Evolutionary conservation across 2,888 invertebrate species (phyloP).

Genomic region (Apamea sordens): DNA sequence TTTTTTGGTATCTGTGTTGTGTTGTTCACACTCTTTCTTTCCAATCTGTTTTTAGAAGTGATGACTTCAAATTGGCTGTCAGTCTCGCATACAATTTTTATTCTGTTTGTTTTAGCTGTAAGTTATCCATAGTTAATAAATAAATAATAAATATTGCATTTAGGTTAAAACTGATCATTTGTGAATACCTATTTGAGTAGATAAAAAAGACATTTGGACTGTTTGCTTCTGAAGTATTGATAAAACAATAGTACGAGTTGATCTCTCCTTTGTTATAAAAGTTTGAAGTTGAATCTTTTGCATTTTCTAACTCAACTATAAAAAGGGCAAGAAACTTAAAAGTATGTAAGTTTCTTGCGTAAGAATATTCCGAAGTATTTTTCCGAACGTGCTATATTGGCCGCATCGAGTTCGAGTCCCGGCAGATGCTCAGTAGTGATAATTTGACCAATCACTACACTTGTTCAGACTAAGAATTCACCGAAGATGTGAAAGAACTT

Average conservation of each 20-base stretch:
- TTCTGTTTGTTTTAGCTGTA: too few species aligned
- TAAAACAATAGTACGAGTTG: neutral
- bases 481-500: slow-evolving; percentile 32
- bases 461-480: slow-evolving; percentile 27
- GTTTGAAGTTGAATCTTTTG: neutral
- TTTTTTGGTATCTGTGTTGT: too few species aligned
- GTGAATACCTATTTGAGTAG: neutral
- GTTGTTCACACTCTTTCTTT: too few species aligned
- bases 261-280: neutral
- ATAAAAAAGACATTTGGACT: neutral
- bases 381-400: slow-evolving; percentile 74
- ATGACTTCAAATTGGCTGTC: too few species aligned
- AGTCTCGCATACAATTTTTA: too few species aligned
- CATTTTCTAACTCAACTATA: neutral
- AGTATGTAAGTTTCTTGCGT: neutral
- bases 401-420: slow-evolving; percentile 51
- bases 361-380: slow-evolving; percentile 37
- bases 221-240: neutral
- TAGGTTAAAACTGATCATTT: too few species aligned
- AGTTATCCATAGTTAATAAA: too few species aligned
- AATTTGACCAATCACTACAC: slow-evolving; percentile 78
- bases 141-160: too few species aligned
- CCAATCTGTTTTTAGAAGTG: too few species aligned
- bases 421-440: slow-evolving; percentile 56
- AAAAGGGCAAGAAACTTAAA: too few species aligned